Evolutionary conservation across 23 tunicate genomes (phyloP).

Genomic region (Ciona savignyi): DNA sequence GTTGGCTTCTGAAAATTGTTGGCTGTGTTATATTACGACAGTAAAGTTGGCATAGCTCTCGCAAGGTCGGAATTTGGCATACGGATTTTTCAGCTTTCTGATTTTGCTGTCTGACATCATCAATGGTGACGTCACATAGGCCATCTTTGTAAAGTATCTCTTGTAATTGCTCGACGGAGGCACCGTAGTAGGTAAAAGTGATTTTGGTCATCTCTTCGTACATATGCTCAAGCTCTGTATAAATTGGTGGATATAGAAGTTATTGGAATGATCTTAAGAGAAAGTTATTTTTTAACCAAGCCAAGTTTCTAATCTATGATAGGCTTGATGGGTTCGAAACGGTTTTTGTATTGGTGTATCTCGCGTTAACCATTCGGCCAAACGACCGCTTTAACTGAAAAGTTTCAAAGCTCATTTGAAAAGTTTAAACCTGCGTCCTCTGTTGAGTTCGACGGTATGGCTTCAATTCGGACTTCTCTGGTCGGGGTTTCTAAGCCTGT

Average conservation of each 20-base stretch:
- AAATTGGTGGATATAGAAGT: no score
- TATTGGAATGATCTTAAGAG: no score
- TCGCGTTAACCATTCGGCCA: no score
- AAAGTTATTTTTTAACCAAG: no score
- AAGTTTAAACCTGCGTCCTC: no score
- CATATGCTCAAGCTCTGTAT: slow-evolving; percentile 2
- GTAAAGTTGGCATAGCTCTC: background rate
- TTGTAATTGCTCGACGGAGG: slow-evolving; percentile 22
- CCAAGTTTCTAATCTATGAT: no score
- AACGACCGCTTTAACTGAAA: no score
- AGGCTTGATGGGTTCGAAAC: no score
- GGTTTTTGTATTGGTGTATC: no score
- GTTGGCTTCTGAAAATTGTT: background rate
- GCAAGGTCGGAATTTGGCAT: background rate
- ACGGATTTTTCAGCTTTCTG: slow-evolving; percentile 1
- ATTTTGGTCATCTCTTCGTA: slow-evolving; percentile 39
- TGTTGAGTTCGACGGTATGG: no score
- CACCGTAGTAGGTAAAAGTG: slow-evolving; percentile 68
- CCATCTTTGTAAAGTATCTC: slow-evolving; percentile 40
- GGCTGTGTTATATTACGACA: background rate
- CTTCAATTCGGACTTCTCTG: background rate
- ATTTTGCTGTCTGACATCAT: slow-evolving; percentile 34
- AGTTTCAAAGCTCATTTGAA: no score
- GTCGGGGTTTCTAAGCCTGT: background rate
- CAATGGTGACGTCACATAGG: slow-evolving; percentile 10